A percentile compares a stretch with the other conserved stretches of the same genome.
Evolutionary conservation across 1,140 invertebrate genomes (phyloP).

Genomic region (Listronotus oregonensis): DNA sequence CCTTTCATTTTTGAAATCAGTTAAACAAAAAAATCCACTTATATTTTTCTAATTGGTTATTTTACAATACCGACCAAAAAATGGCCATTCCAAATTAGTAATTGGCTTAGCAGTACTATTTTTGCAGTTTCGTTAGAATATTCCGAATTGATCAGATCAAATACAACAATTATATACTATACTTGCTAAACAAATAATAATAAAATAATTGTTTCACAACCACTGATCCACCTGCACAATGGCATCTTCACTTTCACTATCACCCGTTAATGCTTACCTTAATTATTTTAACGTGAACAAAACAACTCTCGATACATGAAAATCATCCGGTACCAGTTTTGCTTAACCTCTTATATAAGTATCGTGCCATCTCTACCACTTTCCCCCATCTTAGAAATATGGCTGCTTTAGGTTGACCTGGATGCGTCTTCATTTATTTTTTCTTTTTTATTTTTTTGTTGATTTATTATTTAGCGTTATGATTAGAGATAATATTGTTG

Average conservation of each 20-base stretch:
- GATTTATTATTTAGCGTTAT: too few species aligned
- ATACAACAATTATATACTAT: too few species aligned
- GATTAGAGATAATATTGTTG: too few species aligned
- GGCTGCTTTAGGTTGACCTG: conserved; percentile 10
- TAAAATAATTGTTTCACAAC: conserved; percentile 4
- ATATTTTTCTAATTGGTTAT: too few species aligned
- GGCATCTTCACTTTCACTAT: conserved; percentile 21
- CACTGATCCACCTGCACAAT: conserved; percentile 4
- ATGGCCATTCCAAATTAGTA: too few species aligned
- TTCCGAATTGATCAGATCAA: too few species aligned
- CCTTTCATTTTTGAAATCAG: too few species aligned
- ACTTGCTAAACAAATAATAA: too few species aligned
- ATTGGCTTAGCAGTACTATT: too few species aligned
- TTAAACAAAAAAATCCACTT: too few species aligned
- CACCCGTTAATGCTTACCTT: conserved; percentile 12
- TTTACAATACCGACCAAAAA: too few species aligned
- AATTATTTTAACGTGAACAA: neutral
- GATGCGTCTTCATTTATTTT: conserved; percentile 3
- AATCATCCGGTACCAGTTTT: conserved; percentile 12
- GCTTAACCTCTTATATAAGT: conserved; percentile 25
- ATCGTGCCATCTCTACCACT: conserved; percentile 21
- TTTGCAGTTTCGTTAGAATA: too few species aligned
- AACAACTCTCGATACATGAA: conserved; percentile 1
- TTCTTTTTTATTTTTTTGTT: conserved; percentile 1
- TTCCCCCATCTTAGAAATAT: conserved; percentile 10